phyloP scores from a whole-genome alignment of 2,888 invertebrate species.

The Lycaena phlaeas region DNA sequence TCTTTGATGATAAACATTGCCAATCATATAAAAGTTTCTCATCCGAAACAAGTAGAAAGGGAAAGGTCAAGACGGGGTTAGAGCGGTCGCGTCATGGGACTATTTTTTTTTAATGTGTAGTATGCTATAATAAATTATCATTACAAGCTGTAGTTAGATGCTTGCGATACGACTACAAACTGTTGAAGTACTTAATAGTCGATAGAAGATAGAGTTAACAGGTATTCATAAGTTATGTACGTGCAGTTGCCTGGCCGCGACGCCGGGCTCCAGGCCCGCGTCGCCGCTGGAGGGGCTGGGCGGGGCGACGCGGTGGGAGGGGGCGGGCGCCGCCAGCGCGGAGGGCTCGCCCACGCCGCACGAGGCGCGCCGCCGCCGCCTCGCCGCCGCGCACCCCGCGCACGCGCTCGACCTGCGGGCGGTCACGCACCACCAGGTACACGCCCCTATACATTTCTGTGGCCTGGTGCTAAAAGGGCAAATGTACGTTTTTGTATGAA shows the following conservation, averaged over 20 bases:
- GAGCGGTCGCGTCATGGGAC: too few relatives aligned
- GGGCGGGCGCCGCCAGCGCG: constrained; percentile 17
- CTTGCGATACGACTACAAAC: background rate
- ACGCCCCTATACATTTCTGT: too few relatives aligned
- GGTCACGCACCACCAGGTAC: constrained; percentile 81
- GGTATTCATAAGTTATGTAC: background rate
- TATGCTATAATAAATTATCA: too few relatives aligned
- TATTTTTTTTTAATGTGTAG: too few relatives aligned
- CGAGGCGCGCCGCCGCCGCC: constrained; percentile 79
- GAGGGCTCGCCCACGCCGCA: constrained; percentile 70
- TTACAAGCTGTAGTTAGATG: too few relatives aligned
- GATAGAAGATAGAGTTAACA: background rate
- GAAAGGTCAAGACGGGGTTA: too few relatives aligned
- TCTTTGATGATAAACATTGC: too few relatives aligned
- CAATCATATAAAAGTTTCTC: too few relatives aligned
- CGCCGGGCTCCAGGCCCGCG: constrained; percentile 52
- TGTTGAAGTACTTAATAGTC: background rate
- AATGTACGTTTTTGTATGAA: too few relatives aligned
- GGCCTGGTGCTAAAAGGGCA: too few relatives aligned
- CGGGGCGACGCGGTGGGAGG: constrained; percentile 45
- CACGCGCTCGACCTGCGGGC: constrained; percentile 82
- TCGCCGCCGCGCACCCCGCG: constrained; percentile 84
- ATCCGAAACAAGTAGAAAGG: too few relatives aligned
- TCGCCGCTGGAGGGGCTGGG: constrained; percentile 57
- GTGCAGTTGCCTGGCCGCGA: constrained; percentile 47